Percentiles rank a stretch among this genome's conserved stretches.
Evolutionary conservation across 2,888 invertebrate genomes (phyloP).

Genomic region (Octodonta nipae): DNA sequence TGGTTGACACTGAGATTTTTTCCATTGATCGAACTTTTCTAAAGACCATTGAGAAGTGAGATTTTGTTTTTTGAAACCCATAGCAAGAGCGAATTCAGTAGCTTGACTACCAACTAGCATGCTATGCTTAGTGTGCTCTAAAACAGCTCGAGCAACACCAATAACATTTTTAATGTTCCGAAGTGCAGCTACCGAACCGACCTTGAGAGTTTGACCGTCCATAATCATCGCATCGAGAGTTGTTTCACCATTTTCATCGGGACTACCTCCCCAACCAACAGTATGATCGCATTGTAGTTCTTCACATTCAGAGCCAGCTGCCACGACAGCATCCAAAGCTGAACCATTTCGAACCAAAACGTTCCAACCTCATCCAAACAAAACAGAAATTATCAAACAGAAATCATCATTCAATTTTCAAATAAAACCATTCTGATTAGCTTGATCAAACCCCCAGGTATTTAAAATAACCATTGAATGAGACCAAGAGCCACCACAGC

Average conservation of each 20-base stretch:
- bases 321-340: conserved; percentile 70
- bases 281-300: conserved; percentile 76
- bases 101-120: conserved; percentile 80
- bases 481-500: too few species aligned
- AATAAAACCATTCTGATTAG: too few species aligned
- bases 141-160: conserved; percentile 75
- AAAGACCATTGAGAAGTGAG: too few species aligned
- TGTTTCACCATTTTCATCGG: conserved; percentile 91
- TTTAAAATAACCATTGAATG: too few species aligned
- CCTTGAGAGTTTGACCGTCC: conserved; percentile 95
- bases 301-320: conserved; percentile 77
- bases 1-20: too few species aligned
- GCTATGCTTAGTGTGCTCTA: conserved; percentile 81
- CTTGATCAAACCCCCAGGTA: too few species aligned
- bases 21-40: too few species aligned
- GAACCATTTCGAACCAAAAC: conserved; percentile 5
- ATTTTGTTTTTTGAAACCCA: too few species aligned
- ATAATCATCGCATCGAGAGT: conserved; percentile 93
- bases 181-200: conserved; percentile 77
- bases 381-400: too few species aligned
- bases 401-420: too few species aligned
- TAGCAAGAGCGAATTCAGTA: conserved; percentile 81
- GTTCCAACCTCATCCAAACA: too few species aligned
- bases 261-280: conserved; percentile 91
- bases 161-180: conserved; percentile 73